Conservation (phyloP, 2,113 vertebrate genomes). For the Vicugna pacos region DNA sequence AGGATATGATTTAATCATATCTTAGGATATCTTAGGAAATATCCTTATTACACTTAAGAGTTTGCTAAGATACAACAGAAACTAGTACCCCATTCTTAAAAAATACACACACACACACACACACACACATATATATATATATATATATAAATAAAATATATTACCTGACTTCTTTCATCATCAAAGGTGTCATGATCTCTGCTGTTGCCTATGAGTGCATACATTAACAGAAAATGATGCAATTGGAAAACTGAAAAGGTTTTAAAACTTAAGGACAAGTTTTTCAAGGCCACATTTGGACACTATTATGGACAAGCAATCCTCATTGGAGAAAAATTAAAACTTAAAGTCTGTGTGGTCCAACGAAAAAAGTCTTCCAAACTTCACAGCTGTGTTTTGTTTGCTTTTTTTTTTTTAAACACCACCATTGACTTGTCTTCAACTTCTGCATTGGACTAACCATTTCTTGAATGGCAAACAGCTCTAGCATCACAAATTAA, state of each 20-base stretch:
- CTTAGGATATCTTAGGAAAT: neutral
- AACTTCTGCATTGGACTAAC: neutral
- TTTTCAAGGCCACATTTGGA: neutral
- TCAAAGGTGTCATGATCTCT: neutral
- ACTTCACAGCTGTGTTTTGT: neutral
- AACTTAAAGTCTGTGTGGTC: neutral
- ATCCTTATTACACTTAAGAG: neutral
- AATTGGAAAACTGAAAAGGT: neutral
- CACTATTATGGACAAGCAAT: neutral
- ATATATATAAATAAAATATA: neutral
- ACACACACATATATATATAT: too few species aligned
- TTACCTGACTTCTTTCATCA: neutral
- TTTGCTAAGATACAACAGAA: neutral
- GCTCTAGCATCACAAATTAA: constrained; percentile 45
- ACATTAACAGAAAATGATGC: neutral
- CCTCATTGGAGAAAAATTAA: constrained; percentile 63
- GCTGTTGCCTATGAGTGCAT: neutral
- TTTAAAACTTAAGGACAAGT: constrained; percentile 5
- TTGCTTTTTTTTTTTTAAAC: neutral
- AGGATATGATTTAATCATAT: neutral
- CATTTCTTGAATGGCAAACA: neutral
- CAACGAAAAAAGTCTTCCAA: constrained; percentile 45
- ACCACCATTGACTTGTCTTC: constrained; percentile 50
- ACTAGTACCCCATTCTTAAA: neutral
- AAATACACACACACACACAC: too few species aligned